Evolutionary conservation across 2,797 vertebrate species (phyloP).

Genomic region (Ciconia nigra): DNA sequence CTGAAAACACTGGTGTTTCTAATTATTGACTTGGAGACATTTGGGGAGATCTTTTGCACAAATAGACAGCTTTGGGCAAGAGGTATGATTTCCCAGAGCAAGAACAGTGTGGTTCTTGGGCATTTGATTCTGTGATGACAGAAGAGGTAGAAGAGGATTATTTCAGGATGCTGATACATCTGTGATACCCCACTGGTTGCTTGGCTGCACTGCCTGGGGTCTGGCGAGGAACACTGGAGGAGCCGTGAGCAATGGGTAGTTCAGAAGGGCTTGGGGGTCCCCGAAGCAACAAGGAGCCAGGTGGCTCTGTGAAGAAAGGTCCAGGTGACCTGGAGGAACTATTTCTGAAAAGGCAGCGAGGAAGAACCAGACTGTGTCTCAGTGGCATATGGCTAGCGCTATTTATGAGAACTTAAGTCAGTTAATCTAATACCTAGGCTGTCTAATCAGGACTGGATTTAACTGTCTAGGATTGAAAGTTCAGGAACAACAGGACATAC

Average conservation of each 20-base stretch:
- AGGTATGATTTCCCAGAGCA: neutral
- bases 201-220: accelerated
- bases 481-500: neutral
- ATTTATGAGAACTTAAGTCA: neutral
- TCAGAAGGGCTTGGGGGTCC: neutral
- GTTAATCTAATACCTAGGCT: neutral
- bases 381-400: neutral
- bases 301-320: neutral
- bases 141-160: neutral
- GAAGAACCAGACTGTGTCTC: neutral
- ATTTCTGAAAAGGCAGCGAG: neutral
- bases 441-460: neutral
- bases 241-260: neutral
- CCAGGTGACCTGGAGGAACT: neutral
- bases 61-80: neutral
- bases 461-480: neutral
- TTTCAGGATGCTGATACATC: neutral
- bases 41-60: neutral
- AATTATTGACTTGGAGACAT: neutral
- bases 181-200: neutral
- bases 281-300: neutral
- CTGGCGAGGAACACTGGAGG: accelerated
- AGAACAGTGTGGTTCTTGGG: neutral
- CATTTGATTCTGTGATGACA: neutral
- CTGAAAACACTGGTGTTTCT: neutral